phyloP scores from a whole-genome alignment of 2,797 vertebrate genomes.

The Sparidentex hasta region DNA sequence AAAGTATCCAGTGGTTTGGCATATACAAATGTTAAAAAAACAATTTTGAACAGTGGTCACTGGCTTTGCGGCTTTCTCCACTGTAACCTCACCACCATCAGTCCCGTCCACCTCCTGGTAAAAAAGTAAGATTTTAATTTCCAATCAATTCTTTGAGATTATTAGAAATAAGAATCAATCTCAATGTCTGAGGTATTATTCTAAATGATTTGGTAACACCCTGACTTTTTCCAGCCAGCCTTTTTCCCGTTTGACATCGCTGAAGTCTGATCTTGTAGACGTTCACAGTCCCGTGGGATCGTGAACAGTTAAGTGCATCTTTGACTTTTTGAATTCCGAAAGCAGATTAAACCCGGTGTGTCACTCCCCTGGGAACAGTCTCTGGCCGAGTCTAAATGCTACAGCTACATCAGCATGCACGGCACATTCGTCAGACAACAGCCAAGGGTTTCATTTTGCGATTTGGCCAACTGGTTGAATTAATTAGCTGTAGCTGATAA shows the following conservation, averaged over 20 bases:
- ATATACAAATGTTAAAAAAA: too few species aligned
- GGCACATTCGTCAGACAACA: slow-evolving; percentile 49
- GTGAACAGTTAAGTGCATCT: not conserved
- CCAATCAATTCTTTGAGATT: too few species aligned
- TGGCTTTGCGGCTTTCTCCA: too few species aligned
- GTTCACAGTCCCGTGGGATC: not conserved
- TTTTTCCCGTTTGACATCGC: not conserved
- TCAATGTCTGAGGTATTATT: not conserved
- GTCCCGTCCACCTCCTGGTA: too few species aligned
- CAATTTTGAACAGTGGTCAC: too few species aligned
- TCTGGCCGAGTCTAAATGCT: slow-evolving; percentile 46
- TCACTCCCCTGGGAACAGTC: slow-evolving; percentile 30
- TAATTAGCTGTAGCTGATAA: slow-evolving; percentile 55
- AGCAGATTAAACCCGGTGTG: slow-evolving; percentile 37
- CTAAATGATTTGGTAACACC: slow-evolving; percentile 17
- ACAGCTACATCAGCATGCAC: slow-evolving; percentile 46
- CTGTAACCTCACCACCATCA: too few species aligned
- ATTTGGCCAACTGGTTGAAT: slow-evolving; percentile 58
- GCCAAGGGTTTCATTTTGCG: slow-evolving; percentile 55
- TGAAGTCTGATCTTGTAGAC: not conserved
- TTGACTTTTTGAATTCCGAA: slow-evolving; percentile 38
- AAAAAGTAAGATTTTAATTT: too few species aligned
- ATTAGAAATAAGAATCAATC: not conserved
- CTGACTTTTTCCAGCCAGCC: slow-evolving; percentile 4
- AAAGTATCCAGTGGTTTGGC: too few species aligned